A percentile compares a stretch with the other conserved stretches of the same genome.
phyloP scores from a whole-genome alignment of 2,888 invertebrate species.

The Caenorhabditis wallacei region DNA sequence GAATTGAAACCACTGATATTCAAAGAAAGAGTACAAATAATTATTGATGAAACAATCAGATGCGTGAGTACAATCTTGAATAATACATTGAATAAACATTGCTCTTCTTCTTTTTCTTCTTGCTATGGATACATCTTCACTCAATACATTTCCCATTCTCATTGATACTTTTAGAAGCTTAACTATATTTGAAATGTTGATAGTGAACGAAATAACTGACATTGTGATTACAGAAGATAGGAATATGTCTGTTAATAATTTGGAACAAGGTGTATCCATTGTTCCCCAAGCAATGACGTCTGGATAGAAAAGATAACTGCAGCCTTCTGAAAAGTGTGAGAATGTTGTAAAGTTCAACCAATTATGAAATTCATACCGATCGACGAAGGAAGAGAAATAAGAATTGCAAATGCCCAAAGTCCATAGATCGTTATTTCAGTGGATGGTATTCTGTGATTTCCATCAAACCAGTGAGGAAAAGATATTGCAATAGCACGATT shows the following conservation, averaged over 20 bases:
- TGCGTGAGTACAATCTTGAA: constrained; percentile 55
- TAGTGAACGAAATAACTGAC: constrained; percentile 28
- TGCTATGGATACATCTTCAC: constrained; percentile 4
- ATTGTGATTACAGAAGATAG: constrained; percentile 19
- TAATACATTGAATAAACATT: constrained; percentile 54
- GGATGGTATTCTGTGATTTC: constrained; percentile 11
- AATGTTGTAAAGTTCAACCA: not conserved
- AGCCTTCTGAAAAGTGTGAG: constrained; percentile 37
- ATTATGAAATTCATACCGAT: constrained; percentile 1
- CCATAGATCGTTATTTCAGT: constrained; percentile 22
- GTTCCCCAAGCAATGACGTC: constrained; percentile 47
- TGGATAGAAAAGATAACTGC: constrained; percentile 49
- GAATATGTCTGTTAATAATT: constrained; percentile 17
- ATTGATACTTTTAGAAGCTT: constrained; percentile 22
- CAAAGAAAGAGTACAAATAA: constrained; percentile 36
- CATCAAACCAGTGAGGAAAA: constrained; percentile 40
- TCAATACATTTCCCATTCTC: not conserved
- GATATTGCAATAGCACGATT: constrained; percentile 48
- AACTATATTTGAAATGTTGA: constrained; percentile 35
- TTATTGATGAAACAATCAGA: constrained; percentile 45
- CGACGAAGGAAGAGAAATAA: constrained; percentile 40
- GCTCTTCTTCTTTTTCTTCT: constrained; percentile 22
- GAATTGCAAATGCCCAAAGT: constrained; percentile 23
- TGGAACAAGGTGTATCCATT: constrained; percentile 38
- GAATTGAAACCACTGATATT: constrained; percentile 50